Evolutionary conservation across 1,140 invertebrate species (phyloP).

Genomic region (Psix sp.): DNA sequence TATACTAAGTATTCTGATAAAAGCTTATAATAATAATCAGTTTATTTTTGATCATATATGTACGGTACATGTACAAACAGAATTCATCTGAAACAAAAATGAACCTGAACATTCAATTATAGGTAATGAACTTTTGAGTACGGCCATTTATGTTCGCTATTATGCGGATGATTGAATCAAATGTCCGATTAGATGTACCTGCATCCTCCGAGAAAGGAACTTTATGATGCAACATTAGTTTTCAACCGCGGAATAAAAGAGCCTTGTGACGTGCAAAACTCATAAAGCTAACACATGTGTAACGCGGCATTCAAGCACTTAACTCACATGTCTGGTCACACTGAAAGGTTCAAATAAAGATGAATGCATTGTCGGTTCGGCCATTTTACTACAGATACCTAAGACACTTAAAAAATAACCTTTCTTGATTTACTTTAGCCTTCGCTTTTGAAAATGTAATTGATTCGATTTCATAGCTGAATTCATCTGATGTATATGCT

Average conservation of each 20-base stretch:
- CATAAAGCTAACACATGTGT: slow-evolving; percentile 41
- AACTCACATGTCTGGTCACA: slow-evolving; percentile 16
- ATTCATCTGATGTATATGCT: too few relatives aligned
- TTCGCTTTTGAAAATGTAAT: too few relatives aligned
- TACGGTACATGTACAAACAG: slow-evolving; percentile 9
- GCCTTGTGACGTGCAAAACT: slow-evolving; percentile 29
- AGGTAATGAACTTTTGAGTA: slow-evolving; percentile 38
- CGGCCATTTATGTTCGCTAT: slow-evolving; percentile 21
- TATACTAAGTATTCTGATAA: too few relatives aligned
- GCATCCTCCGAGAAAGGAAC: slow-evolving; percentile 32
- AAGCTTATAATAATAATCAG: too few relatives aligned
- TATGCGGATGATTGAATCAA: slow-evolving; percentile 45
- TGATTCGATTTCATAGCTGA: too few relatives aligned
- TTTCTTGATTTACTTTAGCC: too few relatives aligned
- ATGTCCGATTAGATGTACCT: slow-evolving; percentile 33
- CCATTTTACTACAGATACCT: too few relatives aligned
- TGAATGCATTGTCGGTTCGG: too few relatives aligned
- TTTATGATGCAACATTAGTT: slow-evolving; percentile 44
- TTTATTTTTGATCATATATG: too few relatives aligned
- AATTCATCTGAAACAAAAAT: slow-evolving; percentile 30
- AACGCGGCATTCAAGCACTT: slow-evolving; percentile 21
- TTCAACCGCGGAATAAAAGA: slow-evolving; percentile 42
- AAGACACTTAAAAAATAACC: too few relatives aligned
- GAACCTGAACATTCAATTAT: slow-evolving; percentile 44
- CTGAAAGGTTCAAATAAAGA: slow-evolving; percentile 33